These are phyloP conservation scores for Zosterops borbonicus DNA, from an alignment of 2,113 vertebrate genomes.

Conservation along the genomic window DNA sequence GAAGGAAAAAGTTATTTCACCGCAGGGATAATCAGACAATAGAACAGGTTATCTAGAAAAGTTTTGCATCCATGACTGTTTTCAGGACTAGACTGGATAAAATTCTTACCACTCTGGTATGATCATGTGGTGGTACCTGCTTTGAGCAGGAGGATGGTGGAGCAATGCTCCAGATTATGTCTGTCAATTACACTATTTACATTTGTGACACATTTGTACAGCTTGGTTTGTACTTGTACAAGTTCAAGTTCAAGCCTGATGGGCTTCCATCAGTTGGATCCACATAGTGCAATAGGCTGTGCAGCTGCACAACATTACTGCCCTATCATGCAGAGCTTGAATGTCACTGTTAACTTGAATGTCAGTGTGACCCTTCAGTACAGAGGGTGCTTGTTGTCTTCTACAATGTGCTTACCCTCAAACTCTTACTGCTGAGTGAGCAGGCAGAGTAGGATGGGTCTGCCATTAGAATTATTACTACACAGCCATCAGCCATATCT, in stretches of 20 bases:
- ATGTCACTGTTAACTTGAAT: neutral
- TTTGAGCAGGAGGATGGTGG: neutral
- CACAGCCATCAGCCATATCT: neutral
- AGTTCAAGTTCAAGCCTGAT: neutral
- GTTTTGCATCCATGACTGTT: neutral
- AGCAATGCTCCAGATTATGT: neutral
- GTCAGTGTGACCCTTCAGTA: neutral
- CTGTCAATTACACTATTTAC: neutral
- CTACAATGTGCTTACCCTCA: neutral
- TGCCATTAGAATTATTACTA: neutral
- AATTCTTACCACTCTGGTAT: neutral
- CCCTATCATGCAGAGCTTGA: neutral
- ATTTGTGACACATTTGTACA: neutral
- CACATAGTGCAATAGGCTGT: neutral
- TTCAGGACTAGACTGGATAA: neutral
- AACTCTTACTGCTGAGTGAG: neutral
- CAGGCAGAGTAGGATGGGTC: neutral
- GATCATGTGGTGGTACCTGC: accelerated
- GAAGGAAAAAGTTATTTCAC: neutral
- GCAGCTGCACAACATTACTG: neutral
- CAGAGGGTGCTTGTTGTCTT: neutral
- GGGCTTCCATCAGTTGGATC: neutral
- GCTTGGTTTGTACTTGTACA: neutral
- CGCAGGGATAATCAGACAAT: neutral
- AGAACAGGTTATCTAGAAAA: neutral